These are phyloP conservation scores for Sus scrofa DNA, from an alignment of 2,113 vertebrate genomes.

Conservation along the genomic window DNA sequence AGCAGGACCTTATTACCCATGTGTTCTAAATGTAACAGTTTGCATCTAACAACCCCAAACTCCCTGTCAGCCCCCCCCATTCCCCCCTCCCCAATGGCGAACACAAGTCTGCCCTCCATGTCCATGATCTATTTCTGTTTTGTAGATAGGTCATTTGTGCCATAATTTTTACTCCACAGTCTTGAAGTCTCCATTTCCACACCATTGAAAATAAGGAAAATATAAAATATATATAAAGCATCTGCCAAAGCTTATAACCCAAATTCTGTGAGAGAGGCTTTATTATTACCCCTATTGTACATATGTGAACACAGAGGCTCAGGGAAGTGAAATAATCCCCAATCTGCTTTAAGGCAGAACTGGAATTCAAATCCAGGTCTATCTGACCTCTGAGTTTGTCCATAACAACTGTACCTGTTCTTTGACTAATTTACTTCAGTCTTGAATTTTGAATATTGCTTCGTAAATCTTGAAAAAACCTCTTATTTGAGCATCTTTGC, in stretches of 20 bases:
- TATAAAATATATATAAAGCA: background rate
- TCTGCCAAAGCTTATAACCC: background rate
- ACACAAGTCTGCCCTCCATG: no score
- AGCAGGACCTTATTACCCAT: no score
- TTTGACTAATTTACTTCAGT: background rate
- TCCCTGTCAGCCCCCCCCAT: no score
- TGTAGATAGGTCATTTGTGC: no score
- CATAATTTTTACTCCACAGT: no score
- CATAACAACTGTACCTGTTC: background rate
- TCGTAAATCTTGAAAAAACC: background rate
- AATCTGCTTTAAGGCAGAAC: background rate
- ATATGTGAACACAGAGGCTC: background rate
- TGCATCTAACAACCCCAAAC: no score
- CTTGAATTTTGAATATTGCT: background rate
- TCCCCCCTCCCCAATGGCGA: no score
- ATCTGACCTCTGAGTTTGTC: background rate
- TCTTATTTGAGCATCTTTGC: background rate
- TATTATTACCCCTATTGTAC: background rate
- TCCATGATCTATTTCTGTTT: no score
- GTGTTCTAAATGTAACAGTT: no score
- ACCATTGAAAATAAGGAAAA: background rate
- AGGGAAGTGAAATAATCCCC: background rate
- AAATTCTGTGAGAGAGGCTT: background rate
- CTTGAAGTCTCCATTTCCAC: background rate
- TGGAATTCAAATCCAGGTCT: background rate